These are phyloP conservation scores for Tetramorium bicarinatum DNA, from an alignment of 2,888 invertebrate species.

Conservation along the genomic window DNA sequence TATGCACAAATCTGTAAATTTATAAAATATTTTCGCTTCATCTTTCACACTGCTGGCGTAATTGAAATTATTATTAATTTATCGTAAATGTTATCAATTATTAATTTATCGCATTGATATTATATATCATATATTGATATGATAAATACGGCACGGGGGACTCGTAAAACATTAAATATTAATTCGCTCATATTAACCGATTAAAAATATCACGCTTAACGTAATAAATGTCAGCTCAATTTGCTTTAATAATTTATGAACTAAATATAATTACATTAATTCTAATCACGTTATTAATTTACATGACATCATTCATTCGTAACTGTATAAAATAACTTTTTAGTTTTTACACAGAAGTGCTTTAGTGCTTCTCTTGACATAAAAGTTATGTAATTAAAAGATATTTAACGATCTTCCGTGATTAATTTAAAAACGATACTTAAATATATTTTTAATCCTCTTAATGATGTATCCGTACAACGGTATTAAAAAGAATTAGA, in stretches of 20 bases:
- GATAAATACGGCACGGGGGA: background rate
- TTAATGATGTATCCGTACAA: background rate
- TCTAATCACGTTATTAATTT: slow-evolving; percentile 3
- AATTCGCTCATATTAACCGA: slow-evolving; percentile 12
- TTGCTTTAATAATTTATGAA: slow-evolving; percentile 4
- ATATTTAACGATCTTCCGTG: background rate
- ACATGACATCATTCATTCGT: background rate
- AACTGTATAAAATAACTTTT: background rate
- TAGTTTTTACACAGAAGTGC: background rate
- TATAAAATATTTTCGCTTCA: slow-evolving; percentile 2
- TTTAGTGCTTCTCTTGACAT: background rate
- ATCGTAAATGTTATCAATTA: slow-evolving; percentile 28
- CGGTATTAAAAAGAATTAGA: slow-evolving; percentile 17
- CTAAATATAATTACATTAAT: background rate
- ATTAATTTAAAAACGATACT: background rate
- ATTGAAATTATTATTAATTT: slow-evolving; percentile 49
- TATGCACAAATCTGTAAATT: background rate
- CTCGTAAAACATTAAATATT: slow-evolving; percentile 39
- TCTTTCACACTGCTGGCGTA: background rate
- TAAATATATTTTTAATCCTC: background rate
- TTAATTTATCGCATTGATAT: slow-evolving; percentile 21
- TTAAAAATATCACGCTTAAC: slow-evolving; percentile 6
- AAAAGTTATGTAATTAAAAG: slow-evolving; percentile 6
- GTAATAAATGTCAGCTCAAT: slow-evolving; percentile 9
- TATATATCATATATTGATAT: background rate